Evolutionary conservation across 2,888 invertebrate genomes (phyloP), one percentile per base, ranked within the genome.

Genomic region (Cremastinae sp.): DNA sequence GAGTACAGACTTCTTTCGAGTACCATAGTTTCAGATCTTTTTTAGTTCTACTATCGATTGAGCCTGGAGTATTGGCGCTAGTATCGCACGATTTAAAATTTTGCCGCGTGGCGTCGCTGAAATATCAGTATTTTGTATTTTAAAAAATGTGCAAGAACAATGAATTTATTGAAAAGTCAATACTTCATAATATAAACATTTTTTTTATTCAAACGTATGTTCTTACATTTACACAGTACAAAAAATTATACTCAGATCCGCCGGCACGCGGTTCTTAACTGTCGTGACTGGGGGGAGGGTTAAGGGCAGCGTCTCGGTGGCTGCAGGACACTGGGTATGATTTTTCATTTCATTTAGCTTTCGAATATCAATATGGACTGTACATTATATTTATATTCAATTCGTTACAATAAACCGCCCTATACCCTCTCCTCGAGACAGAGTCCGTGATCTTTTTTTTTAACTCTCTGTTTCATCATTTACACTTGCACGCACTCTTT

Each of bases 201-300:
- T 92, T 91, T 92, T 91, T 92, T 92, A 92, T 92, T 92, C 91
- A 92, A 92, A 92, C 92, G 93, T 94, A 93, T 93, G 93, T 93
- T 93, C 93, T 93, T 94, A 94, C 94, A 94, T 94, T 94, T 94
- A 94, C 94, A 94, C 94, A 94, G 94, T 94, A 94, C 94, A 94
- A 94, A 94, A 94, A 93, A 94, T 93, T 93, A 92, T 92, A 91
- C 91, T 91, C 90, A 89, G 83, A 87, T 83, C 86, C 86, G 85
- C 87, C 86, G 83, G 83, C 85, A 84, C 83, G 87, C 87, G 86
- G 84, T 86, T 88, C 85, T 84, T 85, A 88, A 88, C 84, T 85
- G 85, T 86, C 86, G 82, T 86, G 86, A 86, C 85, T 86, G 86
- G 84, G 87, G 85, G 83, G 85, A 84, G 82, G 84, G 82, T 82